A percentile compares a stretch with the other conserved stretches of the same genome.
Evolutionary conservation across 1,140 invertebrate species (phyloP).

Genomic region (Muscidifurax raptorellus): DNA sequence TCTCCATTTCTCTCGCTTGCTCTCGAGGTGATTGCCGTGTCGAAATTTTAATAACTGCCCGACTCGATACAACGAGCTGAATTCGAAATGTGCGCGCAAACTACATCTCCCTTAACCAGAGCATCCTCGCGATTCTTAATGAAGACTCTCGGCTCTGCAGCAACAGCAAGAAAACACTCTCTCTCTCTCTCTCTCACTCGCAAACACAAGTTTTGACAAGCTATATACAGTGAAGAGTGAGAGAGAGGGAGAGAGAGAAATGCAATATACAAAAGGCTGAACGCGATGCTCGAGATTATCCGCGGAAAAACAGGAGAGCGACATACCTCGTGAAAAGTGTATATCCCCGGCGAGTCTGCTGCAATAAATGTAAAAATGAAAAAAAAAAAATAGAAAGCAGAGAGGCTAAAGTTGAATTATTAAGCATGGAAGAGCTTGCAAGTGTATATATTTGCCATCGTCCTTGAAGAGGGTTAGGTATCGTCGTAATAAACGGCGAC

Average conservation of each 20-base stretch:
- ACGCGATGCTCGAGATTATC: neutral
- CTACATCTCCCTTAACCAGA: constrained; percentile 13
- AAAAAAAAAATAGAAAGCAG: neutral
- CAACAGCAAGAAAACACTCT: neutral
- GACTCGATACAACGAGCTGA: neutral
- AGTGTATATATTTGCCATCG: neutral
- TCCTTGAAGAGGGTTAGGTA: neutral
- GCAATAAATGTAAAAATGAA: neutral
- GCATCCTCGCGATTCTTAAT: constrained; percentile 23
- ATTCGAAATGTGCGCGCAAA: neutral
- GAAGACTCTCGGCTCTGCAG: neutral
- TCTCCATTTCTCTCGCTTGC: too few species aligned
- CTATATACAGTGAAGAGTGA: too few species aligned
- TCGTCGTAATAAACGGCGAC: constrained; percentile 43
- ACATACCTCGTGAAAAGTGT: constrained; percentile 7
- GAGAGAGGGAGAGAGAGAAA: neutral
- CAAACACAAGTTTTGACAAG: neutral
- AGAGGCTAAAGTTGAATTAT: constrained; percentile 39
- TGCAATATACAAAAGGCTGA: neutral
- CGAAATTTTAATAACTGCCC: neutral
- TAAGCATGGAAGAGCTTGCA: constrained; percentile 1
- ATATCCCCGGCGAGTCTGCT: too few species aligned
- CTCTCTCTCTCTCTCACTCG: neutral
- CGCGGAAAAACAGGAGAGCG: neutral
- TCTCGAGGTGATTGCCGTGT: neutral